These are phyloP conservation scores for Brevimyrus niger DNA, from an alignment of 2,113 vertebrate species.

Conservation along the genomic window DNA sequence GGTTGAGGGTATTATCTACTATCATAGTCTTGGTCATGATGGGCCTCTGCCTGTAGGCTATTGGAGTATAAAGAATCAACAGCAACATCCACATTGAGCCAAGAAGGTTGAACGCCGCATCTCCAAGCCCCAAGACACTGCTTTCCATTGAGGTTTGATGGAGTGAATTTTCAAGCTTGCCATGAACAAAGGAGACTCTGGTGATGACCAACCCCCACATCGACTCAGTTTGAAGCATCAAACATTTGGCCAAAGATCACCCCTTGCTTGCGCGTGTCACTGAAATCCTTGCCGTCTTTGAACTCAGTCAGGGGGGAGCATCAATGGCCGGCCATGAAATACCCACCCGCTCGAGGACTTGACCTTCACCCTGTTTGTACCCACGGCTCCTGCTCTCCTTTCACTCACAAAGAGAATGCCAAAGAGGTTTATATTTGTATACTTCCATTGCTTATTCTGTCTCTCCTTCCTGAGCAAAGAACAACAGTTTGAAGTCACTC, in stretches of 20 bases:
- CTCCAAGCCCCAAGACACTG: background rate
- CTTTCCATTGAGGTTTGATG: too few species aligned
- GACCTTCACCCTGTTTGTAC: conserved; percentile 12
- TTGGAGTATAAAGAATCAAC: background rate
- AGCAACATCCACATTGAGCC: background rate
- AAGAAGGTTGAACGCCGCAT: background rate
- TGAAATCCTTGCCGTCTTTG: conserved; percentile 39
- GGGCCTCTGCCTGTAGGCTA: background rate
- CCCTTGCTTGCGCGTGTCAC: conserved; percentile 46
- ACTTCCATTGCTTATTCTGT: background rate
- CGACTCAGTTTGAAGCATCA: conserved; percentile 62
- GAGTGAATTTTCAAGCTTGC: background rate
- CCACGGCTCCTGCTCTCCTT: background rate
- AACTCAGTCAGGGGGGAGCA: conserved; percentile 40
- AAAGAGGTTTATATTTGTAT: background rate
- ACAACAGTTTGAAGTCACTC: background rate
- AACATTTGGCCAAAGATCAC: conserved; percentile 51
- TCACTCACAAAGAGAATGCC: conserved; percentile 12
- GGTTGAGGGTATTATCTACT: background rate
- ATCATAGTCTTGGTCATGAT: background rate
- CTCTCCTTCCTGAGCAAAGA: background rate
- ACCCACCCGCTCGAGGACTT: conserved; percentile 25
- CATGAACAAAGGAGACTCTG: background rate
- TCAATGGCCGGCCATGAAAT: conserved; percentile 49
- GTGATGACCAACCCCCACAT: conserved; percentile 28